Base-by-base conservation (phyloP, 2,113 vertebrate genomes). In the Microtus oregoni region DNA sequence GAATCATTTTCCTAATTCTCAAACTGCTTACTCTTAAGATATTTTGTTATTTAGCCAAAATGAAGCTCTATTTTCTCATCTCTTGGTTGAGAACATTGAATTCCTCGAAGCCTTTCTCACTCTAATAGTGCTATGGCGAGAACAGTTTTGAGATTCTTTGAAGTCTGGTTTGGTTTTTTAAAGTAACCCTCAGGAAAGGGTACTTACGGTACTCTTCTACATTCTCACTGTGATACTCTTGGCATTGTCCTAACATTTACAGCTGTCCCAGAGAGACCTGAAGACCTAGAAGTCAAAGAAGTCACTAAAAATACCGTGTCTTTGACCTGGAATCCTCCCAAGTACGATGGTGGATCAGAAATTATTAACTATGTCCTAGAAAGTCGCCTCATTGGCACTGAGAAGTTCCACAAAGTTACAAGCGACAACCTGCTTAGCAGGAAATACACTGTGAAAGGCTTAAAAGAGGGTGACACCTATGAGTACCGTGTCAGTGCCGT, bases 191-290 rank as follows among this genome's bases (percentile, higher is more conserved):
- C 15, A 93, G 28, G 72, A 94, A 96, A 87, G 81, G 91, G 0
- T 91, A 93, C 91, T 96, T 96, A 95, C 41, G 11, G 0, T 20
- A 38, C 41, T 70, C 20, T 47, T 28, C 41, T 79, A 10, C 19
- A 13, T 82, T 96, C 72, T 88, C 83, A 79, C 41, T 10, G 47
- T 88, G 55, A 91, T 65, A 89, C 22, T 73, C 67, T 77, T 94
- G 87, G 91, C 87, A 90, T 47, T 77, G 1, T 92, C 44, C 90
- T 87, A 95, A 95, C 75, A 61, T 82, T 97, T 95, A 22, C 81
- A 99, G 99, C 98, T 98, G 99, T 99, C 65, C 99, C 99, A 47
- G 99, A 99, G 81, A 99, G 99, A 82, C 99, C 99, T 44, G 99
- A 99, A 98, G 99, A 99, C 11, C 98, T 99, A 11, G 99, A 99